Evolutionary conservation across 2,113 vertebrate species (phyloP).

Genomic region (Brachypteracias leptosomus): DNA sequence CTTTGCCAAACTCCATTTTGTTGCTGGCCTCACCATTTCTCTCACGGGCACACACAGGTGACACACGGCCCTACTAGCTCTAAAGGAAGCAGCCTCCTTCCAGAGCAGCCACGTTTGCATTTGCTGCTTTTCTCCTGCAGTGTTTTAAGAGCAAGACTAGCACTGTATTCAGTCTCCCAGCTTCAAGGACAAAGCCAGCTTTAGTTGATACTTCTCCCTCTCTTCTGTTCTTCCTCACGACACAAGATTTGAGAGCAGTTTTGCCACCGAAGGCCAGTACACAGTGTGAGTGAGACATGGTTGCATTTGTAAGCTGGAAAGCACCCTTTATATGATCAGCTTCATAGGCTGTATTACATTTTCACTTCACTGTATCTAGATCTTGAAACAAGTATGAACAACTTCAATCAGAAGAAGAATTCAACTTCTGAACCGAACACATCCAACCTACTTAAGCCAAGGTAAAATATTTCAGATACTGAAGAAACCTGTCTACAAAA

Average conservation of each 20-base stretch:
- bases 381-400: neutral
- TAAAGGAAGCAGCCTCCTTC: neutral
- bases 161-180: neutral
- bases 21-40: neutral
- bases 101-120: neutral
- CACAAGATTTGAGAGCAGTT: neutral
- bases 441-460: neutral
- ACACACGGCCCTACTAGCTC: neutral
- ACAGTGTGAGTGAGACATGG: neutral
- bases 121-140: neutral
- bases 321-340: neutral
- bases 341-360: neutral
- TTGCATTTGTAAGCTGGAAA: neutral
- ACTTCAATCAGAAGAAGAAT: neutral
- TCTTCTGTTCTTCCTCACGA: neutral
- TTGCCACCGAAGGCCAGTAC: neutral
- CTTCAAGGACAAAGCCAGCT: slow-evolving; percentile 34
- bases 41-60: neutral
- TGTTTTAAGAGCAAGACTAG: neutral
- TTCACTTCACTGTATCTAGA: neutral
- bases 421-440: neutral
- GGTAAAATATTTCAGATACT: neutral
- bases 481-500: neutral
- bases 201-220: neutral
- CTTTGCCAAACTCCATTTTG: neutral